Evolutionary conservation across 1,140 invertebrate species (phyloP).

Genomic region (Calephelis nemesis): DNA sequence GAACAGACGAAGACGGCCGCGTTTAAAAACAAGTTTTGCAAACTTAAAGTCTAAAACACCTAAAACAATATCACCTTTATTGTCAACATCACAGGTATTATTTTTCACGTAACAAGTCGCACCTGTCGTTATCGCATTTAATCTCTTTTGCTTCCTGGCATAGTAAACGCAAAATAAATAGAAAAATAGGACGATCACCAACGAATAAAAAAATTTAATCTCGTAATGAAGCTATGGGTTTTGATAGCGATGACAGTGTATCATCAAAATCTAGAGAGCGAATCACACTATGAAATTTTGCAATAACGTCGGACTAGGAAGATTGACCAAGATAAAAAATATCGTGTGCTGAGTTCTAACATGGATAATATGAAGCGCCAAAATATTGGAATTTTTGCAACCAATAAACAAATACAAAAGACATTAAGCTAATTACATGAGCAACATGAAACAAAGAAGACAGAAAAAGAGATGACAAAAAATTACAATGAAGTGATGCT

Average conservation of each 20-base stretch:
- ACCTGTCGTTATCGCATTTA: background rate
- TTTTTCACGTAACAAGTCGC: background rate
- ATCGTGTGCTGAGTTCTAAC: background rate
- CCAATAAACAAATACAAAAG: background rate
- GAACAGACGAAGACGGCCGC: no score
- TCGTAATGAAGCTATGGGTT: background rate
- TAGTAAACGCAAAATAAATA: background rate
- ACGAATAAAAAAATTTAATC: background rate
- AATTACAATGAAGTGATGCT: background rate
- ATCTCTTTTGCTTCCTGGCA: background rate
- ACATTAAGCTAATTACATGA: background rate
- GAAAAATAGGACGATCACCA: background rate
- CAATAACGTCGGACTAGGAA: background rate
- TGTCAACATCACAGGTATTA: background rate
- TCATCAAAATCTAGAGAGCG: background rate
- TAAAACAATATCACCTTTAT: background rate
- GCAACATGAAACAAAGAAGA: background rate
- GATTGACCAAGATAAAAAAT: slow-evolving; percentile 1
- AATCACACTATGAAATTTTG: slow-evolving; percentile 2
- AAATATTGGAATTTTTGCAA: background rate
- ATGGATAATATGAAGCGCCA: background rate
- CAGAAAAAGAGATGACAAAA: background rate
- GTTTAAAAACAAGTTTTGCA: no score
- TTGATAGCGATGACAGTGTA: background rate
- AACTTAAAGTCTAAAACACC: no score